Conservation (phyloP, 2,888 invertebrate species). For the Epinotia nisella region DNA sequence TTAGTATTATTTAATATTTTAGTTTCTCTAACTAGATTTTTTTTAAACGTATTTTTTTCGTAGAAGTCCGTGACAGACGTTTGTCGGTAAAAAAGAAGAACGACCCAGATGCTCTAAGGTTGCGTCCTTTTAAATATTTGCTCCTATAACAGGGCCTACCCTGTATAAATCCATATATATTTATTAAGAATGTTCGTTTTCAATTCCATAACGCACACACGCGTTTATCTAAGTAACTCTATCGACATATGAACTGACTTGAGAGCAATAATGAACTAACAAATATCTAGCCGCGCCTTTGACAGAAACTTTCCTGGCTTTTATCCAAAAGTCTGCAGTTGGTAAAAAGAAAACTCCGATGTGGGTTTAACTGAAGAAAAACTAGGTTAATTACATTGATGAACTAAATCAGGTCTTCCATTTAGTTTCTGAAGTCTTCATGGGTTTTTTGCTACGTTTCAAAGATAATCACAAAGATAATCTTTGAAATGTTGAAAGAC, state of each 20-base stretch:
- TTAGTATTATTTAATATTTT: no score
- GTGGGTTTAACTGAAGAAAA: conserved; percentile 32
- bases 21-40: no score
- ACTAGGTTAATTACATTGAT: conserved; percentile 35
- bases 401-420: conserved; percentile 31
- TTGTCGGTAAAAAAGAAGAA: no score
- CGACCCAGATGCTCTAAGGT: no score
- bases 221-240: not conserved
- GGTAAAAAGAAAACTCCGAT: conserved; percentile 25
- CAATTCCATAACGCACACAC: no score
- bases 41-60: no score
- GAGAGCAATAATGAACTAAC: conserved; percentile 28
- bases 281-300: conserved; percentile 21
- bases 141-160: no score
- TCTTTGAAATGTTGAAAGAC: conserved; percentile 18
- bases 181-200: no score
- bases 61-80: no score
- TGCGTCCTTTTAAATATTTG: no score
- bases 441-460: conserved; percentile 17
- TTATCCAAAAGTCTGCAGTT: conserved; percentile 21
- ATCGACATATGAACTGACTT: conserved; percentile 10
- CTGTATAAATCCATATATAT: no score
- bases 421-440: conserved; percentile 20
- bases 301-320: conserved; percentile 27
- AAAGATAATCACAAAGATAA: conserved; percentile 1